Conservation (phyloP, 2,113 vertebrate genomes). For the Kryptolebias marmoratus region DNA sequence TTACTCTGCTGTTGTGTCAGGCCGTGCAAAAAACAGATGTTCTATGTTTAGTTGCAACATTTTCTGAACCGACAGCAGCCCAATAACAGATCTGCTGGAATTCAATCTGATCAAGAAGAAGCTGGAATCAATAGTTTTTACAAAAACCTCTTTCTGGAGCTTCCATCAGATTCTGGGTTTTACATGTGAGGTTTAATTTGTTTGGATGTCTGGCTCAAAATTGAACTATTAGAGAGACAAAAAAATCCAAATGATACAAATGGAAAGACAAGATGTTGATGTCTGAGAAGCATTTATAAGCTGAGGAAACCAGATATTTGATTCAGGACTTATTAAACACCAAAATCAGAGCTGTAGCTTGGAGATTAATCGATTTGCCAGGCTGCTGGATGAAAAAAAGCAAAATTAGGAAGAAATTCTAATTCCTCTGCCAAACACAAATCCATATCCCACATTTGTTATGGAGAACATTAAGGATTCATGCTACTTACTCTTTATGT, state of each 20-base stretch:
- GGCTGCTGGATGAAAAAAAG: too few relatives aligned
- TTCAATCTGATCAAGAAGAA: background rate
- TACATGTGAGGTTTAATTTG: background rate
- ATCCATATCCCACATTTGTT: background rate
- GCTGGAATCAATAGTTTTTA: background rate
- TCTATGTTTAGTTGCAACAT: slow-evolving; percentile 7
- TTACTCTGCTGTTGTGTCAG: slow-evolving; percentile 9
- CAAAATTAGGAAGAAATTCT: too few relatives aligned
- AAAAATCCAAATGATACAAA: too few relatives aligned
- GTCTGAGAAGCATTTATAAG: too few relatives aligned
- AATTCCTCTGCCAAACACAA: too few relatives aligned
- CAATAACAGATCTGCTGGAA: background rate
- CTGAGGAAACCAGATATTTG: too few relatives aligned
- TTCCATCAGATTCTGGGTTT: background rate
- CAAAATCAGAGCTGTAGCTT: too few relatives aligned
- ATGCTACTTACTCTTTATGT: background rate
- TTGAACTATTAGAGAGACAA: too few relatives aligned
- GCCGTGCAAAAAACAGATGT: slow-evolving; percentile 4
- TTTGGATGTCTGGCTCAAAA: slow-evolving; percentile 11
- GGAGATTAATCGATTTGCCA: too few relatives aligned
- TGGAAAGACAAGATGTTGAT: too few relatives aligned
- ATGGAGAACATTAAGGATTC: background rate
- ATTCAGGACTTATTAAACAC: too few relatives aligned
- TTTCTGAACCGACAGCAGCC: background rate
- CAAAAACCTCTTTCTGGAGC: background rate